Conservation (phyloP, 2,888 invertebrate species). For the Lacanobia oleracea region DNA sequence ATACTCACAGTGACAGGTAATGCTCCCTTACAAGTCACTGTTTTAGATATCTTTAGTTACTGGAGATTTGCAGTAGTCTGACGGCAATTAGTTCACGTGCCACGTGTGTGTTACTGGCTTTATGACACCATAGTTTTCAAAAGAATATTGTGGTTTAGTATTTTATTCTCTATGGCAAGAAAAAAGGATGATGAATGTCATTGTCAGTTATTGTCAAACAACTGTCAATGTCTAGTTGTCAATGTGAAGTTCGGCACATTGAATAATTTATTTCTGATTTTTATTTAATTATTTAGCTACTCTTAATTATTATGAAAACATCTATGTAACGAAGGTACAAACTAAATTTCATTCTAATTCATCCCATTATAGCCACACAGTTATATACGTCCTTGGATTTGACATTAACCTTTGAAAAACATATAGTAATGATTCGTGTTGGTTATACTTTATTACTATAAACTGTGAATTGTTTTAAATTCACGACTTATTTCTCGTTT, state of each 20-base stretch:
- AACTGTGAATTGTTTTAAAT: slow-evolving; percentile 7
- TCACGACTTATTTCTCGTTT: slow-evolving; percentile 13
- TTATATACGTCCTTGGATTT: slow-evolving; percentile 54
- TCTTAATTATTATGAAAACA: slow-evolving; percentile 21
- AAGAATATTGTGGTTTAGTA: not conserved
- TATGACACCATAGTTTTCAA: not conserved
- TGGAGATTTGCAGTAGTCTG: no score
- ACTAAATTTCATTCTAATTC: slow-evolving; percentile 12
- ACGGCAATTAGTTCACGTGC: no score
- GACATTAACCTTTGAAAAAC: slow-evolving; percentile 58
- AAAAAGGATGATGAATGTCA: not conserved
- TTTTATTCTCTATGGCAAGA: not conserved
- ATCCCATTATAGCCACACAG: not conserved
- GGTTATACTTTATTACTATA: not conserved
- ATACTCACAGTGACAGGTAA: no score
- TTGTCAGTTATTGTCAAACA: not conserved
- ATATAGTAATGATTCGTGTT: slow-evolving; percentile 10
- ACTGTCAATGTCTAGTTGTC: slow-evolving; percentile 34
- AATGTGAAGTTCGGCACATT: slow-evolving; percentile 54
- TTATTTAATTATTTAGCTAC: not conserved
- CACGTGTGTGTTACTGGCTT: no score
- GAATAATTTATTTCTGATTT: slow-evolving; percentile 24
- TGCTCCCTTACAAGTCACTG: no score
- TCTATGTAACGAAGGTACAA: slow-evolving; percentile 3
- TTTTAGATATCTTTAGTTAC: no score